These are phyloP conservation scores for Melanerpes aurifrons DNA, from an alignment of 2,113 vertebrate genomes.

Conservation along the genomic window DNA sequence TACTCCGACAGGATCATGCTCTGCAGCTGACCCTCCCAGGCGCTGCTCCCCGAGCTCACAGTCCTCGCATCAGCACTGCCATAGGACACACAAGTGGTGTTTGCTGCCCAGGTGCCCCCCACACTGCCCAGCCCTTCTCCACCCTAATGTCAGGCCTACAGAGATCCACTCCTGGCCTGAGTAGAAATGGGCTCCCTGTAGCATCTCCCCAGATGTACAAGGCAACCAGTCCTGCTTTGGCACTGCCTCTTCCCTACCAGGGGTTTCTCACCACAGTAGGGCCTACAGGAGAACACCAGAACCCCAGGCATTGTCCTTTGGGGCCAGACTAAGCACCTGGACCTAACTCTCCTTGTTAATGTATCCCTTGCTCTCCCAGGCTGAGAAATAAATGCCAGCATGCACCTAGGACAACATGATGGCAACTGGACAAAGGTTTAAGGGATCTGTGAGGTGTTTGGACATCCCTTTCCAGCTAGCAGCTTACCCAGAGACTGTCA, in stretches of 20 bases:
- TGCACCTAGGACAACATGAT: not conserved
- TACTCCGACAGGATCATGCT: conserved; percentile 95
- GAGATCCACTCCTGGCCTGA: not conserved
- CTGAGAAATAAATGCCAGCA: not conserved
- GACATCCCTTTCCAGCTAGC: not conserved
- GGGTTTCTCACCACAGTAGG: not conserved
- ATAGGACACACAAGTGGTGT: not conserved
- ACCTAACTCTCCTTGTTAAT: not conserved
- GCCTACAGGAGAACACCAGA: not conserved
- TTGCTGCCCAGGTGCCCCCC: not conserved
- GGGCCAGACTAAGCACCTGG: not conserved
- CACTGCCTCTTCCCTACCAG: not conserved
- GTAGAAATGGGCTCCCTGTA: not conserved
- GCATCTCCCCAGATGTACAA: not conserved
- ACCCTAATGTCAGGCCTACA: not conserved
- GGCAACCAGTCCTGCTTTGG: not conserved
- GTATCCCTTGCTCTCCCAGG: not conserved
- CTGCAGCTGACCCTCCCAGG: conserved; percentile 94
- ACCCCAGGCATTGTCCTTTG: not conserved
- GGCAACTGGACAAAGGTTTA: not conserved
- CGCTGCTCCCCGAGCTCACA: conserved; percentile 93
- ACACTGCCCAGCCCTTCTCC: not conserved
- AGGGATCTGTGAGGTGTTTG: not conserved
- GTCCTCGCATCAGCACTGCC: conserved; percentile 89
- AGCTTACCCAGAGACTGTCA: conserved; percentile 89